phyloP scores from a whole-genome alignment of 2,113 vertebrate genomes.

The Ursus arctos region DNA sequence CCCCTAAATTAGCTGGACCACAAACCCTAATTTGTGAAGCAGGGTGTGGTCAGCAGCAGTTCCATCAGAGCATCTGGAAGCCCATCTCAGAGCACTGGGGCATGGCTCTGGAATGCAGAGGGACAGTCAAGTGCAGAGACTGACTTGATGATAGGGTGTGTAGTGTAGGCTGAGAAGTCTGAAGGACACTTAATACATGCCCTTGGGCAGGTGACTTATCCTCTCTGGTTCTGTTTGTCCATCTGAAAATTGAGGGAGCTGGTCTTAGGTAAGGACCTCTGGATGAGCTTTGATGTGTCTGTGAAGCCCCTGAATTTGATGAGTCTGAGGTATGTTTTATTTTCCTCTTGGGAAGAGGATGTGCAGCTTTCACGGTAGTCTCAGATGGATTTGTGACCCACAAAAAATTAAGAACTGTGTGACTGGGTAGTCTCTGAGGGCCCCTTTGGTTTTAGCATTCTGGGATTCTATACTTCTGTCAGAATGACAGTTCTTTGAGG shows the following conservation, averaged over 20 bases:
- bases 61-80: conserved; percentile 26
- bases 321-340: not conserved
- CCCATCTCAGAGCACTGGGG: not conserved
- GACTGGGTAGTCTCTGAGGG: not conserved
- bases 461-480: not conserved
- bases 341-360: not conserved
- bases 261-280: not conserved
- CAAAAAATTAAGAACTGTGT: conserved; percentile 1
- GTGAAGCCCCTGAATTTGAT: not conserved
- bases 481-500: conserved; percentile 30
- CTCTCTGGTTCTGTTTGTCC: not conserved
- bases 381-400: not conserved
- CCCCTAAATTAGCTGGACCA: not conserved
- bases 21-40: not conserved
- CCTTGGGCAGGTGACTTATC: not conserved
- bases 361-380: not conserved
- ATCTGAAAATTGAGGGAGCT: not conserved
- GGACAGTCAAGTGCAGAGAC: not conserved
- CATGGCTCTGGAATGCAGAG: conserved; percentile 38
- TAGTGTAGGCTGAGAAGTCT: not conserved
- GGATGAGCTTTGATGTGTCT: not conserved
- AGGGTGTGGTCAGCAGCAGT: not conserved
- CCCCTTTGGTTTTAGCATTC: conserved; percentile 3
- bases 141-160: not conserved
- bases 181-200: not conserved